Evolutionary conservation across 2,797 vertebrate species (phyloP).

Genomic region (Botia kubotai): DNA sequence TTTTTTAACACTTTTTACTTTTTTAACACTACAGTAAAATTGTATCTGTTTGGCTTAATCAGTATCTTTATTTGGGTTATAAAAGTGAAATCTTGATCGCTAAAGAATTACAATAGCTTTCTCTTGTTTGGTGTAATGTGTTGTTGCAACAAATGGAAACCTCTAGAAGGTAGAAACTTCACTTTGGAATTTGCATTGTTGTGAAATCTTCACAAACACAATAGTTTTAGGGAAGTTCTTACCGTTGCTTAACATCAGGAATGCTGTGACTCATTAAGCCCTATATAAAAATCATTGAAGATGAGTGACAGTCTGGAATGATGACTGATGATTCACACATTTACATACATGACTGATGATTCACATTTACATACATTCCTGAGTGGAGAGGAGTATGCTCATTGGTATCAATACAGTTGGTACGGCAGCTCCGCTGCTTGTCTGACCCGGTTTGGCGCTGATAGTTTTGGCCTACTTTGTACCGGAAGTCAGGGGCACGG

Average conservation of each 20-base stretch:
- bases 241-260: constrained; percentile 25
- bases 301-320: constrained; percentile 15
- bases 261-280: background rate
- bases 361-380: constrained; percentile 31
- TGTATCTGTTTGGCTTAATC: background rate
- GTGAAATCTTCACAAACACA: constrained; percentile 13
- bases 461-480: constrained; percentile 52
- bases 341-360: background rate
- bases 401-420: background rate
- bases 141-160: constrained; percentile 41
- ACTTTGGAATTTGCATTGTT: background rate
- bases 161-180: constrained; percentile 10
- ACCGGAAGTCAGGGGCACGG: constrained; percentile 64
- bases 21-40: background rate
- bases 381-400: background rate
- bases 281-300: background rate
- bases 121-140: background rate
- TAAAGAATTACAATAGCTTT: constrained; percentile 2
- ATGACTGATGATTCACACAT: background rate
- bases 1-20: background rate
- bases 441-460: constrained; percentile 55
- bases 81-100: background rate
- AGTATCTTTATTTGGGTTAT: background rate
- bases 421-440: constrained; percentile 36
- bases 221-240: constrained; percentile 14